Percentiles rank a stretch among this genome's conserved stretches.
These are phyloP conservation scores for Pseudomyrmex cubaensis DNA, from an alignment of 1,140 invertebrate species.

Conservation along the genomic window DNA sequence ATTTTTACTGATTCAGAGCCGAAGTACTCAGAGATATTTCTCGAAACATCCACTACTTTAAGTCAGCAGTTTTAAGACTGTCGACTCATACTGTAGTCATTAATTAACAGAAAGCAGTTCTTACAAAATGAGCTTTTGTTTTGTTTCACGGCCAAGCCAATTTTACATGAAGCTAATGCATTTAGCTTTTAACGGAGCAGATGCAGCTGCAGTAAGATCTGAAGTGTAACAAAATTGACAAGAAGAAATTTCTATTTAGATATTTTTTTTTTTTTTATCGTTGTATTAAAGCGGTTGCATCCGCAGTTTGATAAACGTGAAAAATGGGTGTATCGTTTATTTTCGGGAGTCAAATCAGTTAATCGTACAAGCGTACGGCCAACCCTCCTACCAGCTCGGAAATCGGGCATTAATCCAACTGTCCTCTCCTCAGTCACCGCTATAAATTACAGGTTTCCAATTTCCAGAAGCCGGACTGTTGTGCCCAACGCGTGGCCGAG, in stretches of 20 bases:
- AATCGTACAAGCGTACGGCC: background rate
- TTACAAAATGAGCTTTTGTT: too few species aligned
- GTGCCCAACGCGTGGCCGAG: slow-evolving; percentile 6
- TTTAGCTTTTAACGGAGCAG: too few species aligned
- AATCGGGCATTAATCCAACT: slow-evolving; percentile 75
- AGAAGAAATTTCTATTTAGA: background rate
- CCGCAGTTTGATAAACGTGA: background rate
- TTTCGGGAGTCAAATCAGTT: slow-evolving; percentile 28
- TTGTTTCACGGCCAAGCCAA: too few species aligned
- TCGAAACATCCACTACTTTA: too few species aligned
- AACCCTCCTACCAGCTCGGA: background rate
- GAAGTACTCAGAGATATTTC: too few species aligned
- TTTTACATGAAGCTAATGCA: too few species aligned
- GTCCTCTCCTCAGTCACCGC: slow-evolving; percentile 62
- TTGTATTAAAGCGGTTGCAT: background rate
- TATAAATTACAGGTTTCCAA: slow-evolving; percentile 79
- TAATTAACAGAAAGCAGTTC: too few species aligned
- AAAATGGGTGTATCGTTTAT: background rate
- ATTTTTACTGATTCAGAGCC: too few species aligned
- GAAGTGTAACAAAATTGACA: too few species aligned
- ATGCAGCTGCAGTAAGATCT: too few species aligned
- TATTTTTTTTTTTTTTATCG: background rate
- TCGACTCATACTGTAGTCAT: too few species aligned
- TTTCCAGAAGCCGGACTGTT: slow-evolving; percentile 74
- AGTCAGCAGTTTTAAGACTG: too few species aligned